Evolutionary conservation across 2,113 vertebrate genomes (phyloP).

Genomic region (Uropsilus gracilis): DNA sequence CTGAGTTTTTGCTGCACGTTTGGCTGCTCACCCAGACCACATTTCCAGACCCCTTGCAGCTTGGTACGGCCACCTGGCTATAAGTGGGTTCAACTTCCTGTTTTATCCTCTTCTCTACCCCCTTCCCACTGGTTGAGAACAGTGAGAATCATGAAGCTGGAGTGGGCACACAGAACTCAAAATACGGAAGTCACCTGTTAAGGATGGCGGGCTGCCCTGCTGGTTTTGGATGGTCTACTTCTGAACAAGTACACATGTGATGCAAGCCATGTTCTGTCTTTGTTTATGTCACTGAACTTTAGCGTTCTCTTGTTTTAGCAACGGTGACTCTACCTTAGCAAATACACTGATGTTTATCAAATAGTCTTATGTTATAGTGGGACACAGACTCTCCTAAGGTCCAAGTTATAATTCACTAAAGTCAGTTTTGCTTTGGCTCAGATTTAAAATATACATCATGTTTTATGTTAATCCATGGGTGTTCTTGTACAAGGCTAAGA

Average conservation of each 20-base stretch:
- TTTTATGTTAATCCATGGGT: too few relatives aligned
- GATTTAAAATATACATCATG: too few relatives aligned
- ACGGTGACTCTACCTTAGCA: neutral
- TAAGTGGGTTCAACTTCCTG: neutral
- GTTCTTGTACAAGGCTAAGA: neutral
- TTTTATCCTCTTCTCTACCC: neutral
- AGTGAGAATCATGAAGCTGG: neutral
- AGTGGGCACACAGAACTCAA: neutral
- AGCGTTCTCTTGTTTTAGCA: neutral
- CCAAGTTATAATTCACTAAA: neutral
- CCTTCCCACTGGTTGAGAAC: neutral
- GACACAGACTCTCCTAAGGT: neutral
- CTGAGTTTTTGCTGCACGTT: neutral
- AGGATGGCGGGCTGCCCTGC: neutral
- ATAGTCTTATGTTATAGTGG: neutral
- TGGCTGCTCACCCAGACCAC: neutral
- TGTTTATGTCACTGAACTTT: neutral
- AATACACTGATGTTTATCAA: neutral
- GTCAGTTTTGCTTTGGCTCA: neutral
- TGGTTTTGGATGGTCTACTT: neutral
- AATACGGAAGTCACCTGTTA: neutral
- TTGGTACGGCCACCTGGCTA: neutral
- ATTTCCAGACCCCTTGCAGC: neutral
- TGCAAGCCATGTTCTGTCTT: neutral
- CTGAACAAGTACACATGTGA: neutral